phyloP scores from a whole-genome alignment of 2,797 vertebrate genomes.

The Iguana delicatissima region DNA sequence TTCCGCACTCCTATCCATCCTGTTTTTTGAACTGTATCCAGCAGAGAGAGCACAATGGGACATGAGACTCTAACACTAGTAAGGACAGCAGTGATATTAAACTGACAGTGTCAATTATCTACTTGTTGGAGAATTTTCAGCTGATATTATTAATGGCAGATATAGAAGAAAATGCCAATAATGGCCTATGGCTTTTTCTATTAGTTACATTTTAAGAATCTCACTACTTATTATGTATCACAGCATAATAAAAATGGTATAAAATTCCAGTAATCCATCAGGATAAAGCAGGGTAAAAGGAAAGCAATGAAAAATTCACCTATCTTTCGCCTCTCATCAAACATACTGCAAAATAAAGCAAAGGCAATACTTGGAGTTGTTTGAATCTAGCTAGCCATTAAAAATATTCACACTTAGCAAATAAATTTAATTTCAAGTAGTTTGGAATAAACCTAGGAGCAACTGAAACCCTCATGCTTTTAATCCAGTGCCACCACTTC shows the following conservation, averaged over 20 bases:
- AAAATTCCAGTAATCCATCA: constrained; percentile 48
- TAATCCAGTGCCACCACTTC: constrained; percentile 41
- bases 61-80: constrained; percentile 19
- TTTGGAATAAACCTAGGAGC: constrained; percentile 41
- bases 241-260: constrained; percentile 52
- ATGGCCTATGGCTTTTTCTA: constrained; percentile 46
- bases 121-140: constrained; percentile 37
- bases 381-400: constrained; percentile 16
- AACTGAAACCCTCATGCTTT: constrained; percentile 53
- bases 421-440: constrained; percentile 5
- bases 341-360: constrained; percentile 32
- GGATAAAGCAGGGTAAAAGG: constrained; percentile 44
- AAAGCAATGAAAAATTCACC: neutral
- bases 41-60: neutral
- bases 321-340: neutral
- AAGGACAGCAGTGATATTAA: constrained; percentile 45
- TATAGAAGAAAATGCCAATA: constrained; percentile 44
- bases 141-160: constrained; percentile 40
- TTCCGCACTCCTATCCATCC: neutral
- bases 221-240: constrained; percentile 47
- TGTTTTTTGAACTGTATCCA: neutral
- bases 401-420: constrained; percentile 39
- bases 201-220: constrained; percentile 17
- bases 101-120: accelerated
- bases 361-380: neutral